Base-by-base conservation (phyloP, 2,797 vertebrate genomes). In the Schizopygopsis malacanthus region DNA sequence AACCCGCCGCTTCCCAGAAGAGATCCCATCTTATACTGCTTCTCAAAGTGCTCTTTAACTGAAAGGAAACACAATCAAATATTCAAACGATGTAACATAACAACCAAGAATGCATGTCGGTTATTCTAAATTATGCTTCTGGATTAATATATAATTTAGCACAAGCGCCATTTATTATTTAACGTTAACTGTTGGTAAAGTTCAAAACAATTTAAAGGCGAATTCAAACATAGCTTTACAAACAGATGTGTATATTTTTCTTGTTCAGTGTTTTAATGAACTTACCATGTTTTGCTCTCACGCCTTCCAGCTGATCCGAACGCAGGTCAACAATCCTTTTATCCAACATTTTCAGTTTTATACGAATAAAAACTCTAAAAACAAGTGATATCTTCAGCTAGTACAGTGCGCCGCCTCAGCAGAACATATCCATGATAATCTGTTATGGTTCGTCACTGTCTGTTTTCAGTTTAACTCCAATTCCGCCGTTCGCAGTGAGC, bases 1-100 rank as follows among this genome's bases (percentile, higher is more conserved):
- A 97, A 97, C 0, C 96, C 96, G 0, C 96, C 96, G 25, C 96
- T 95, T 70, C 96, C 96, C 43, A 97, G 90, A 76, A 96, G 92
- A 20, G 92, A 18, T 6, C 95, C 96, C 18, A 93, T 91, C 63
- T 90, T 91, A 73, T 96, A 97, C 87, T 91, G 93, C 0, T 91
- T 92, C 85, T 92, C 93, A 89, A 96, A 97, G 0, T 92, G 88
- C 78, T 96, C 95, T 82, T 96, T 96, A 76, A 85, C 95, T 95
- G 88, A n/a, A 87, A 63, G 63, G 28, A 72, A 84, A 4, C 54
- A n/a, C 4, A 81, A 39, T 28, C 2, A 63, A 11, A 28, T 61
- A 1, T n/a, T 10, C 39, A 13, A 2, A 75, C 33, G 18, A 20
- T 37, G 1, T 8, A 83, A 73, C 16, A 25, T 9, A 2, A 50